These are phyloP conservation scores for Glomeris marginata DNA, from an alignment of 2,888 invertebrate species.

Conservation along the genomic window DNA sequence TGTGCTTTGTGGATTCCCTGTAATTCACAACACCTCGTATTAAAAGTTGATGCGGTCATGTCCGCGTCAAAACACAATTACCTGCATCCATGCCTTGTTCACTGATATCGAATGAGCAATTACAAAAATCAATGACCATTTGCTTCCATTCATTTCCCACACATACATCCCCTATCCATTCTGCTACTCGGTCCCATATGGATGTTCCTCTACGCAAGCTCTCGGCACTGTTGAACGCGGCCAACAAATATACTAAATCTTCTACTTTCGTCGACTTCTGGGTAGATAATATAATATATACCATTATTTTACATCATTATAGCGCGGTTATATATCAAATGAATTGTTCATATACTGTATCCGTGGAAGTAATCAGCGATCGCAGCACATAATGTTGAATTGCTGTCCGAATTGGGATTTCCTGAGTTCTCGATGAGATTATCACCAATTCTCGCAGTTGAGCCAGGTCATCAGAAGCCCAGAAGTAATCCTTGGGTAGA, in stretches of 20 bases:
- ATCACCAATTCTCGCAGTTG: constrained; percentile 5
- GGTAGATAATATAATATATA: neutral
- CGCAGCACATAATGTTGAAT: constrained; percentile 6
- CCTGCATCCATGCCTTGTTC: too few relatives aligned
- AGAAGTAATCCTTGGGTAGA: constrained; percentile 1
- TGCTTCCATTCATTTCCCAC: too few relatives aligned
- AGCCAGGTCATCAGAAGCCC: neutral
- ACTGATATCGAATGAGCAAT: too few relatives aligned
- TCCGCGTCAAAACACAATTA: too few relatives aligned
- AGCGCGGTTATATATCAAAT: too few relatives aligned
- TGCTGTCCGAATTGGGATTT: constrained; percentile 2
- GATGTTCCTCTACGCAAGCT: constrained; percentile 6
- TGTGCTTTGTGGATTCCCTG: too few relatives aligned
- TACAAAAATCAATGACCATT: too few relatives aligned
- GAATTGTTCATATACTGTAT: neutral
- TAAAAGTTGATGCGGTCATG: too few relatives aligned
- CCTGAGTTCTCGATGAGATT: constrained; percentile 2
- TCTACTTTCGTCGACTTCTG: constrained; percentile 2
- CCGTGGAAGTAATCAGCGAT: neutral
- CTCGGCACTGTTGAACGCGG: constrained; percentile 3
- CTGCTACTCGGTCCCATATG: neutral
- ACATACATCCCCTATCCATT: neutral
- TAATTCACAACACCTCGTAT: too few relatives aligned
- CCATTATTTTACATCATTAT: too few relatives aligned
- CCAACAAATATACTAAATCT: constrained; percentile 4